Base-by-base conservation (phyloP, 2,888 invertebrate genomes). In the Ectemnius continuus region DNA sequence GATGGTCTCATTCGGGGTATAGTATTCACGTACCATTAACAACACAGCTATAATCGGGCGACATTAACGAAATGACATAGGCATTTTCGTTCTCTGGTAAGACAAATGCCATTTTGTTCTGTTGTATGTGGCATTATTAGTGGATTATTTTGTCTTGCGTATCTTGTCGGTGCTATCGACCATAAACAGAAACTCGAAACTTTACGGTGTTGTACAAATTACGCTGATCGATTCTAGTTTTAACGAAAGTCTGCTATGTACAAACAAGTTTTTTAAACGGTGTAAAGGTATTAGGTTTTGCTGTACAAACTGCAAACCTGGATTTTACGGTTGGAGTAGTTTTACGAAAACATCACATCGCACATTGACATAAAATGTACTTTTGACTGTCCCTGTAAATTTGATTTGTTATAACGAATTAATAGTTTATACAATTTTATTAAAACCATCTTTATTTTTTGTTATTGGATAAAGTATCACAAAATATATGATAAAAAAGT, bases 1-100 rank as follows among this genome's bases (percentile, higher is more conserved):
- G 96, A 96, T 88, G 96, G 96, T 0, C 93, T 96, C 69, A 95
- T 96, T 81, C 92, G 96, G 63, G 95, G 95, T 47, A 95, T 96
- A 73, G 94, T 96, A 78, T 96, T 96, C 87, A 94, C 94, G 23
- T 91, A 92, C 66, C 85, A 87, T 73, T 85, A 81, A 85, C 56
- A 23, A 64, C 45, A 65, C 86, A 92, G 58, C 66, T 70, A 70
- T 65, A 46, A 58, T 68, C 61, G 36, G 16, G 11, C 59, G 47
- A 48, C 47, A 45, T 57, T 58, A 64, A 64, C 67, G 57, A 72
- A 61, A 61, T 47, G 8, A 46, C 62, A 62, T 75, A 76, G 4
- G 36, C 70, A 64, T 60, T 69, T 74, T 67, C 28, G 56, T 75
- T 75, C 74, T 77, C 71, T 78, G 71, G 76, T 77, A 69, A 78